Evolutionary conservation across 2,113 vertebrate species (phyloP).

Genomic region (Campylorhamphus procurvoides): DNA sequence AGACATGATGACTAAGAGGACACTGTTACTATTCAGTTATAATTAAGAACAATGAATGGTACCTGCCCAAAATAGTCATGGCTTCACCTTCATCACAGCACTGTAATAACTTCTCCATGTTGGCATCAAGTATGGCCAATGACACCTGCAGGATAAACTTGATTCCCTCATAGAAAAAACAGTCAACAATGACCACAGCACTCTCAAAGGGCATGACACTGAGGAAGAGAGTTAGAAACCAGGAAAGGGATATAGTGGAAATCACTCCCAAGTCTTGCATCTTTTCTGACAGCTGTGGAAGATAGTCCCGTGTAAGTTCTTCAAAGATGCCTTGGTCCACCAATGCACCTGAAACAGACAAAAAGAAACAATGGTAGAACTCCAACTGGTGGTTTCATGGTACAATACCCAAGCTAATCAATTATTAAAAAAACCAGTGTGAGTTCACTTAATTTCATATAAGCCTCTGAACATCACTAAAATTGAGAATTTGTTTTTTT

Average conservation of each 20-base stretch:
- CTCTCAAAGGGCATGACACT: conserved; percentile 98
- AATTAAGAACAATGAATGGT: conserved; percentile 38
- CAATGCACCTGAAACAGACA: conserved; percentile 82
- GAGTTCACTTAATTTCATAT: background rate
- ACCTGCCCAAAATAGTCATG: conserved; percentile 97
- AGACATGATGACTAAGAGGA: background rate
- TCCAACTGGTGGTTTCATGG: background rate
- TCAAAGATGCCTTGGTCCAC: conserved; percentile 98
- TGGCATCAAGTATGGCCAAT: conserved; percentile 92
- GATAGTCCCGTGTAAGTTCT: conserved; percentile 87
- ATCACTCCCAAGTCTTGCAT: conserved; percentile 96
- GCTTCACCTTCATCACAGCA: conserved; percentile 95
- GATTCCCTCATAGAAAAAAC: conserved; percentile 97
- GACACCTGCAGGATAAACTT: conserved; percentile 95
- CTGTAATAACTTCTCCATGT: conserved; percentile 87
- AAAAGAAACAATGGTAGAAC: background rate
- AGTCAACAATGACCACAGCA: conserved; percentile 92
- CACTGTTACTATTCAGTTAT: background rate
- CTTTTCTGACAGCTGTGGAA: conserved; percentile 91
- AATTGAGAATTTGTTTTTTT: background rate
- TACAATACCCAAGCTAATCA: background rate
- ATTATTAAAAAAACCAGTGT: background rate
- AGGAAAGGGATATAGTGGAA: conserved; percentile 95
- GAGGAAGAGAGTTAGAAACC: conserved; percentile 97
- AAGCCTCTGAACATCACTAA: background rate